These are phyloP conservation scores for Paramormyrops hopkinsi DNA, from an alignment of 2,797 vertebrate genomes.

Conservation along the genomic window DNA sequence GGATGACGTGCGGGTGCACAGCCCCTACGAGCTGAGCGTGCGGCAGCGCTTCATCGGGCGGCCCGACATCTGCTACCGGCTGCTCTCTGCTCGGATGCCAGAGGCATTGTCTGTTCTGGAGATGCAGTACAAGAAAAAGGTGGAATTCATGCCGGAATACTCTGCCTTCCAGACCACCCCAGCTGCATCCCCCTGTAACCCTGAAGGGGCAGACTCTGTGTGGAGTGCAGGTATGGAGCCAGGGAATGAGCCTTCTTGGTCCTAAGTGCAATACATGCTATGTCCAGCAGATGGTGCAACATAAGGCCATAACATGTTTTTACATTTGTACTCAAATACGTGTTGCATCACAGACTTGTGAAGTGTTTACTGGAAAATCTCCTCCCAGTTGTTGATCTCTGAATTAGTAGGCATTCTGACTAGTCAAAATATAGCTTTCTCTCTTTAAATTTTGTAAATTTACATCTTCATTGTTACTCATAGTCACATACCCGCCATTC, in stretches of 20 bases:
- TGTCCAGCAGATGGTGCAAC: background rate
- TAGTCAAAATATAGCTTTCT: background rate
- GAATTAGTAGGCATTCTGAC: background rate
- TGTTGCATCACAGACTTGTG: background rate
- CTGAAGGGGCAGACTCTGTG: constrained; percentile 40
- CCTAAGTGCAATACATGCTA: background rate
- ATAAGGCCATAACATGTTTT: background rate
- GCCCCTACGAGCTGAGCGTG: constrained; percentile 78
- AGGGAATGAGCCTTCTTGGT: background rate
- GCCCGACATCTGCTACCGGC: constrained; percentile 71
- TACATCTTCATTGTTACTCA: background rate
- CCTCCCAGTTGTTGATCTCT: background rate
- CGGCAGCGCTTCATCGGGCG: constrained; percentile 83
- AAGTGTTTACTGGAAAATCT: background rate
- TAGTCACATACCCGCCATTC: background rate
- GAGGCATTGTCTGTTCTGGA: constrained; percentile 70
- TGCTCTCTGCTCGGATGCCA: constrained; percentile 84
- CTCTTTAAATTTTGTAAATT: background rate
- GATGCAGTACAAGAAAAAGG: constrained; percentile 77
- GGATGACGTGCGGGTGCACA: constrained; percentile 77
- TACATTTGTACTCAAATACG: background rate
- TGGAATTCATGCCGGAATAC: constrained; percentile 69
- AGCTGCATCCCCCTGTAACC: constrained; percentile 53
- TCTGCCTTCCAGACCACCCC: constrained; percentile 53
- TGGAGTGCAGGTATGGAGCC: constrained; percentile 65